Percentiles rank a stretch among this genome's conserved stretches.
These are phyloP conservation scores for Eremobia ochroleuca DNA, from an alignment of 2,888 invertebrate species.

Conservation along the genomic window DNA sequence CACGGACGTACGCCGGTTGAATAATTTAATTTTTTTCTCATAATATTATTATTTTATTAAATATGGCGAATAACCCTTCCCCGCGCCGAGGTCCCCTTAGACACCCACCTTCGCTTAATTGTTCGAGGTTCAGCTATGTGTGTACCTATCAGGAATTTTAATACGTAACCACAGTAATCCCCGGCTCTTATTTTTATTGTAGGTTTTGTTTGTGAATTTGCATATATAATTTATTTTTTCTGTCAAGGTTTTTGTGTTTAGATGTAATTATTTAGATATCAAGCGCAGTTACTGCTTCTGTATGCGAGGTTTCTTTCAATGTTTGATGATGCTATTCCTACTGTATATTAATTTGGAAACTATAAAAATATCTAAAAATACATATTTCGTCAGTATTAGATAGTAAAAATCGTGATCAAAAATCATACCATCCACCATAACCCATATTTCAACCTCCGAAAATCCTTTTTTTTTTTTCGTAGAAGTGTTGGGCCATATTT, in stretches of 20 bases:
- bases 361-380: not conserved
- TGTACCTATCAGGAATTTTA: constrained; percentile 86
- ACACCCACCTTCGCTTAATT: constrained; percentile 82
- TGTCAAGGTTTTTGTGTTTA: constrained; percentile 69
- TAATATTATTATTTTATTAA: constrained; percentile 83
- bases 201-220: constrained; percentile 81
- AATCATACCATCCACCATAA: not conserved
- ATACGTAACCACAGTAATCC: constrained; percentile 81
- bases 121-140: constrained; percentile 77
- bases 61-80: constrained; percentile 82
- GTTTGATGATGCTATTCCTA: not conserved
- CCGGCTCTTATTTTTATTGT: constrained; percentile 85
- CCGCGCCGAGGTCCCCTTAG: constrained; percentile 70
- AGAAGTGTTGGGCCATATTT: constrained; percentile 66
- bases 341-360: not conserved
- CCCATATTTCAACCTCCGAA: constrained; percentile 17
- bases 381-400: constrained; percentile 5
- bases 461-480: constrained; percentile 40
- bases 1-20: constrained; percentile 85
- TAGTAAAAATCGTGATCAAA: not conserved
- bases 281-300: not conserved
- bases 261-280: constrained; percentile 14
- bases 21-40: constrained; percentile 88
- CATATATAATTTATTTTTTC: constrained; percentile 77
- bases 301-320: not conserved